Percentiles rank a stretch among this genome's conserved stretches.
phyloP scores from a whole-genome alignment of 1,140 invertebrate species.

The Bombus breviceps region DNA sequence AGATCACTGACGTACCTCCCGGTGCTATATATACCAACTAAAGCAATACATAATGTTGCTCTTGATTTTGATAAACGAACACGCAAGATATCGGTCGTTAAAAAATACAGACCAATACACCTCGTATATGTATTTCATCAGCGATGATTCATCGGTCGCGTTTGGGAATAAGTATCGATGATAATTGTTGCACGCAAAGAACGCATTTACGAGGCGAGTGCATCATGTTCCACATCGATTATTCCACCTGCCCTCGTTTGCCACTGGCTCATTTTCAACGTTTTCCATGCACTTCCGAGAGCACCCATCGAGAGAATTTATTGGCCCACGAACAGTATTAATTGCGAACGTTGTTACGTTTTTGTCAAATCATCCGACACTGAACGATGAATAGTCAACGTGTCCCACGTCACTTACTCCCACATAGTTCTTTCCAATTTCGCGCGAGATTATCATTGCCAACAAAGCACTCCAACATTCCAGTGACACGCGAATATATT shows the following conservation, averaged over 20 bases:
- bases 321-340: slow-evolving; percentile 50
- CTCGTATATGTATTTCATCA: neutral
- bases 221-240: slow-evolving; percentile 65
- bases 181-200: slow-evolving; percentile 58
- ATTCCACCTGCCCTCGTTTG: slow-evolving; percentile 61
- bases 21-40: neutral
- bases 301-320: slow-evolving; percentile 56
- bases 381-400: slow-evolving; percentile 30
- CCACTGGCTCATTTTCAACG: slow-evolving; percentile 65
- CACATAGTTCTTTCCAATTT: neutral
- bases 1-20: neutral
- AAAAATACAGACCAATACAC: neutral
- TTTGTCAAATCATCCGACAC: slow-evolving; percentile 46
- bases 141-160: neutral
- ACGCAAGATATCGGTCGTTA: neutral
- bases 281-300: slow-evolving; percentile 59
- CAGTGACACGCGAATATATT: slow-evolving; percentile 26
- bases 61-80: neutral
- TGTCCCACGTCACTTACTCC: neutral
- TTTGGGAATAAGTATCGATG: slow-evolving; percentile 34
- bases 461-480: neutral
- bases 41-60: neutral
- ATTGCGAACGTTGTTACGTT: slow-evolving; percentile 54
- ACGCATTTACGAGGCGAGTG: slow-evolving; percentile 53
- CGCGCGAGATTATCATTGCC: neutral